Conservation (phyloP, 2,797 vertebrate genomes). For the Lophotriccus pileatus region DNA sequence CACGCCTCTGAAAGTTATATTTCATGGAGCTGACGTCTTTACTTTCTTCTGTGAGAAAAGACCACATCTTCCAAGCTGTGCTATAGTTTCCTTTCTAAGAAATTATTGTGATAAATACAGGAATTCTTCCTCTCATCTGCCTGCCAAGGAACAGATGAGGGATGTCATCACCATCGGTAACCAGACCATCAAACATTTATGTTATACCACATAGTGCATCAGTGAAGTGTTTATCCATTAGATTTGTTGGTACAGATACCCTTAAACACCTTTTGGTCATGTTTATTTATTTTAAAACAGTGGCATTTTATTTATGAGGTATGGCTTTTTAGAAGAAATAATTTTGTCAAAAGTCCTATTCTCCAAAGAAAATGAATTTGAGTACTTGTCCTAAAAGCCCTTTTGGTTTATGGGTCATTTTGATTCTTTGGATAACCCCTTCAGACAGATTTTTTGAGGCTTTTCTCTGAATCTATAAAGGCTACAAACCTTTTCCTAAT, state of each 20-base stretch:
- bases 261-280: background rate
- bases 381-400: background rate
- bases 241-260: background rate
- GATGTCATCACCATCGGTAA: background rate
- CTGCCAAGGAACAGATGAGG: background rate
- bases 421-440: background rate
- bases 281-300: slow-evolving; percentile 1
- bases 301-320: background rate
- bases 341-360: background rate
- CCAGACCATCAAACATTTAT: background rate
- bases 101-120: background rate
- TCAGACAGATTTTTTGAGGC: background rate
- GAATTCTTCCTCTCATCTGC: background rate
- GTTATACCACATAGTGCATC: background rate
- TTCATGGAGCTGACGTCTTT: background rate
- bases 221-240: background rate
- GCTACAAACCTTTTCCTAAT: background rate
- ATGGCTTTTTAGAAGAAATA: background rate
- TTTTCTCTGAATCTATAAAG: background rate
- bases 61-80: background rate
- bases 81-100: background rate
- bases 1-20: background rate
- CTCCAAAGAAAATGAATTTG: background rate
- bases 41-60: background rate
- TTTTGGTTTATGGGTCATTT: background rate